These are phyloP conservation scores for Laticauda laticaudata DNA, from an alignment of 2,113 vertebrate genomes.

Conservation along the genomic window DNA sequence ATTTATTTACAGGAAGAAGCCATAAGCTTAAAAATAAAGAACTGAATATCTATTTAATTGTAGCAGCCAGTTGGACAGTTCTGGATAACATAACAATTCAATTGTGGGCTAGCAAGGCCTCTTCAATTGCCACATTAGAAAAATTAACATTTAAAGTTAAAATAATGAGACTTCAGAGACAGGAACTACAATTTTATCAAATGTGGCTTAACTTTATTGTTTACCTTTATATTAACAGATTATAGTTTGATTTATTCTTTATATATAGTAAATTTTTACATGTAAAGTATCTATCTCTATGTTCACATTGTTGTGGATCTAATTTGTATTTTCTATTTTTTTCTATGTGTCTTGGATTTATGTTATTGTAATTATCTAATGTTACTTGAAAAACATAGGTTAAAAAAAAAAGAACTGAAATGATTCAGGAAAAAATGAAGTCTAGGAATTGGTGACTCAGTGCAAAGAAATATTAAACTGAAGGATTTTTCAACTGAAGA, in stretches of 20 bases:
- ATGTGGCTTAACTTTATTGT: background rate
- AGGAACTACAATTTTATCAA: background rate
- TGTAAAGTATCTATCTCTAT: background rate
- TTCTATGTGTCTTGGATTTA: background rate
- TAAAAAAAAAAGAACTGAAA: background rate
- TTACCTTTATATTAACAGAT: background rate
- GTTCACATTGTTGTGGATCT: background rate
- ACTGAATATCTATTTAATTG: background rate
- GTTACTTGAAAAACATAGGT: background rate
- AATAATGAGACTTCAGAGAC: background rate
- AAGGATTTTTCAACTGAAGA: background rate
- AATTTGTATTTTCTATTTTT: background rate
- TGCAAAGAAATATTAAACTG: background rate
- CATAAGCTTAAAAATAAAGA: too few relatives aligned
- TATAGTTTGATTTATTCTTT: background rate
- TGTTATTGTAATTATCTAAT: background rate
- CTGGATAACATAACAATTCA: background rate
- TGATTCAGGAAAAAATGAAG: background rate
- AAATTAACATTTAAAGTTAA: background rate
- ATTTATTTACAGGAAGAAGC: too few relatives aligned
- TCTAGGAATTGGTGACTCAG: background rate
- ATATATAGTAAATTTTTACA: background rate
- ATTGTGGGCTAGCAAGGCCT: background rate
- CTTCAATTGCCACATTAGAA: background rate
- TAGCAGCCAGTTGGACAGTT: background rate